phyloP scores from a whole-genome alignment of 1,140 invertebrate species.

The Saccostrea cuccullata region DNA sequence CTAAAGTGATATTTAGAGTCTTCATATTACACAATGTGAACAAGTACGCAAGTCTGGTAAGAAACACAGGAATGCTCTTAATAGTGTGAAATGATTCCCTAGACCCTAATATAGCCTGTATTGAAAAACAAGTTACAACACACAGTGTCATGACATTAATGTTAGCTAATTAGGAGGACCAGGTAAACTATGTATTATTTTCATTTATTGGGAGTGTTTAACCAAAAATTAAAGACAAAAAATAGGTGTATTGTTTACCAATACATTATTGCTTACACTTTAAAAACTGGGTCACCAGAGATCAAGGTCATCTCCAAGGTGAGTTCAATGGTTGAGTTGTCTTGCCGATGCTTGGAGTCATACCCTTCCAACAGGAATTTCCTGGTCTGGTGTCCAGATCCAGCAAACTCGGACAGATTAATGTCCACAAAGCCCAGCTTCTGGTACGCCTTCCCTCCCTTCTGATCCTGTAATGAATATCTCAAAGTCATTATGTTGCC shows the following conservation, averaged over 20 bases:
- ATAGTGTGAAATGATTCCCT: not conserved
- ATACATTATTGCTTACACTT: slow-evolving; percentile 87
- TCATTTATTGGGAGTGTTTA: no score
- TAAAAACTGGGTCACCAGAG: slow-evolving; percentile 96
- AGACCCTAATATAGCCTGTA: no score
- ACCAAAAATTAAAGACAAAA: no score
- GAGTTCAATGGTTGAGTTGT: slow-evolving; percentile 96
- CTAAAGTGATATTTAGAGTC: no score
- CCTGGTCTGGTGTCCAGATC: slow-evolving; percentile 90
- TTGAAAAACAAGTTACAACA: no score
- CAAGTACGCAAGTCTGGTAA: no score
- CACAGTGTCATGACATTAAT: no score
- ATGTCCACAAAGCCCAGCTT: slow-evolving; percentile 98
- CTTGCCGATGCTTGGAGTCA: slow-evolving; percentile 91
- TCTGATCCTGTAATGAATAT: slow-evolving; percentile 83
- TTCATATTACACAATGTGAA: no score
- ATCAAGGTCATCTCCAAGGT: slow-evolving; percentile 95
- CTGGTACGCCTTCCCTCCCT: slow-evolving; percentile 94
- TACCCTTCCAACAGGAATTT: slow-evolving; percentile 96
- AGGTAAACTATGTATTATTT: no score
- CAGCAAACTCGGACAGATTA: slow-evolving; percentile 97
- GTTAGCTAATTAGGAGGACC: no score
- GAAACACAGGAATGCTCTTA: not conserved
- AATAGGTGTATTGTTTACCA: no score
- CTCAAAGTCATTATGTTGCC: not conserved